Evolutionary conservation across 2,797 vertebrate genomes (phyloP).

Genomic region (Brachymystax lenok): DNA sequence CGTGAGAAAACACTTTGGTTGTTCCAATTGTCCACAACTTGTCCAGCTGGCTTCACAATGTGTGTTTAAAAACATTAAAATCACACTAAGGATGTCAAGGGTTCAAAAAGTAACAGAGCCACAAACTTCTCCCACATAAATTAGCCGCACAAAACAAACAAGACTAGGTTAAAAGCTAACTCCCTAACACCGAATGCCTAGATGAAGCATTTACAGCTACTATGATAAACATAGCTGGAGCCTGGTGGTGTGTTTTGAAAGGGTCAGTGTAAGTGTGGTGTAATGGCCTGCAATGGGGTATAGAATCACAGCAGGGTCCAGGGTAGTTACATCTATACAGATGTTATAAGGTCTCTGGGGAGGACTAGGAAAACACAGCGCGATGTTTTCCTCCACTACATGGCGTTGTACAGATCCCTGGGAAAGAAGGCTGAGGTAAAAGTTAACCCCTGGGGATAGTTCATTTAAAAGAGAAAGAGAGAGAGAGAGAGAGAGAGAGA

Average conservation of each 20-base stretch:
- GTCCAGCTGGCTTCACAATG: conserved; percentile 74
- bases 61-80: conserved; percentile 60
- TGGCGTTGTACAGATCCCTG: conserved; percentile 61
- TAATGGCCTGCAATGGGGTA: conserved; percentile 55
- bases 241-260: conserved; percentile 45
- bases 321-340: conserved; percentile 59
- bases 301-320: conserved; percentile 56
- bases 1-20: conserved; percentile 90
- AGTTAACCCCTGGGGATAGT: conserved; percentile 42
- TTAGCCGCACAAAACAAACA: conserved; percentile 48
- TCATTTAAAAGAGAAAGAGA: conserved; percentile 30
- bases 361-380: conserved; percentile 65
- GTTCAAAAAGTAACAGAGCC: conserved; percentile 18
- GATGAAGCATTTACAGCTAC: conserved; percentile 48
- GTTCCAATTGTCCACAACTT: conserved; percentile 78
- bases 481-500: conserved; percentile 24
- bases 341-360: conserved; percentile 64
- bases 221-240: conserved; percentile 60
- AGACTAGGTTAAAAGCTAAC: conserved; percentile 27
- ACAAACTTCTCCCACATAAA: conserved; percentile 48
- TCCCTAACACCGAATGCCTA: conserved; percentile 55
- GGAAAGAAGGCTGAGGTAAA: conserved; percentile 49
- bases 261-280: conserved; percentile 47
- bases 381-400: conserved; percentile 67
- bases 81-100: neutral